Evolutionary conservation across 2,797 vertebrate species (phyloP), one percentile per base, ranked within the genome.

Genomic region (Semaprochilodus insignis): DNA sequence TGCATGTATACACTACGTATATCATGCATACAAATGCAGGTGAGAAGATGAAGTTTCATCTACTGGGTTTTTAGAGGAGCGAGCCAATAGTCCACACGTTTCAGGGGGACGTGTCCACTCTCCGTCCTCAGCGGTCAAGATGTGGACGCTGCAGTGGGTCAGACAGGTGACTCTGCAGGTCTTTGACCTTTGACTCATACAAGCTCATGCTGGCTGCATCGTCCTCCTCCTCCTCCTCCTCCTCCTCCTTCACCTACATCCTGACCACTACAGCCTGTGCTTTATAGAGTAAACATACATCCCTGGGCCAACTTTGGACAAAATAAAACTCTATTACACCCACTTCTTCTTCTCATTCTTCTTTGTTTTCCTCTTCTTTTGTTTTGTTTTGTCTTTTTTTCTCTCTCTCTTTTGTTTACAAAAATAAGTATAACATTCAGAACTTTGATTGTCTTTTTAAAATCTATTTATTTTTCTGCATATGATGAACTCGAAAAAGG

Each of bases 381-480:
- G 93, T 86, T 91, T 97, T 57, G 2, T 19, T 21, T 57, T 17
- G 13, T 19, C 17, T 19, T 54, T 16, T 54, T 19, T 54, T 34
- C 17, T 6, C 27, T 71, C 94, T 91, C 91, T 93, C 94, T 95
- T 95, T 95, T 92, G 93, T 86, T 91, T 97, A 99, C 96, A 97
- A 98, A 99, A 98, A 99, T 97, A 98, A 97, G 96, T 97, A 94
- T 95, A 96, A 97, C 97, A 97, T 98, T 96, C 95, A 96, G 97
- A 97, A 95, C 96, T 96, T 97, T 96, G 97, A 98, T 98, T 98
- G 97, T 99, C 97, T 94, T 94, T 97, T 96, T 93, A 92, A 91
- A 94, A 93, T 96, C 95, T 96, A 96, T 97, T 96, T 96, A 95
- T 96, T 94, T 82, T 97, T 97, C 93, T 95, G 93, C 94, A 95